Base-by-base conservation (phyloP, 1,140 invertebrate genomes). In the Palaemon carinicauda region DNA sequence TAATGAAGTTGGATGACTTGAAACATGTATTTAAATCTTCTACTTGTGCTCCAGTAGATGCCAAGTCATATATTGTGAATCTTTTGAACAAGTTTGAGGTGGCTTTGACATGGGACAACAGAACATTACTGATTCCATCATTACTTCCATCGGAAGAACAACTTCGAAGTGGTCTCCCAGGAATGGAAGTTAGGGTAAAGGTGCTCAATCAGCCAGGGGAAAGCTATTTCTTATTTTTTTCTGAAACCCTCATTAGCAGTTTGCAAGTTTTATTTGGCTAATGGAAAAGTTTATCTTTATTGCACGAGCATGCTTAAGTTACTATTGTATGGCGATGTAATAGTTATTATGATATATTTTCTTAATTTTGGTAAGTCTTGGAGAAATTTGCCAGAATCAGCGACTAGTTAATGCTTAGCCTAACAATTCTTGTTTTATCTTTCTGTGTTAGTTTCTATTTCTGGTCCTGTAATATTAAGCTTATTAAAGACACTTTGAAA, bases 41-140 rank as follows among this genome's bases (percentile, higher is more conserved):
- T 91, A 90, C 91, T 7, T 92, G 94, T 90, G 90, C 93, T 84
- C 92, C 94, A 0, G 91, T 92, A 3, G 94, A 96, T 89, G 94
- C 94, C 1, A 93, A 92, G 82, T 94, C 94, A n/a, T 98, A 98
- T 89, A 96, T 98, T 54, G 94, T 98, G 2, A 96, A 95, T 90
- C 92, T 98, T 14, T 92, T 99, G 52, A 98, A 97, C 91, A 99
- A 99, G 92, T 99, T 99, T 92, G 98, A 99, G 92, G 95, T 99
- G 33, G 98, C 98, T 0, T 92, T 99, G 17, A 97, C 97, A n/a
- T 99, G 97, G 96, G 98, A 99, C 91, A 96, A 95, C 29, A 91
- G 97, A 7, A 96, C 96, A 19, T 91, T 99, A 19, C 92, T 99
- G 1, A 97, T 99, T 89, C 98, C 98, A 0, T 97, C 97, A 0